Conservation (phyloP, 2,113 vertebrate genomes). For the Ammodytes dubius region DNA sequence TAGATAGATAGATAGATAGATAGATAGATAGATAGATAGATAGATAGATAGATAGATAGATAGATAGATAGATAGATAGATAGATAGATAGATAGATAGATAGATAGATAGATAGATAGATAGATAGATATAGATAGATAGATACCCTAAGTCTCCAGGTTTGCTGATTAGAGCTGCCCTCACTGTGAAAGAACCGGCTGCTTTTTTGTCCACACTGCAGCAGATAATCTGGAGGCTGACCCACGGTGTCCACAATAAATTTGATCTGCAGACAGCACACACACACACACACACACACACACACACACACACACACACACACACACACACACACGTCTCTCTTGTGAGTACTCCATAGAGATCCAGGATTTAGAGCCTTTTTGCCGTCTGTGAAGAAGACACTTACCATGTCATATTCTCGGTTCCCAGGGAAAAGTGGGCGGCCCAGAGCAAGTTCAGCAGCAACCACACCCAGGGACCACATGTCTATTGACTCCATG, state of each 20-base stretch:
- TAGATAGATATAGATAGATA: background rate
- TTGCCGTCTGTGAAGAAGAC: background rate
- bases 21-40: no score
- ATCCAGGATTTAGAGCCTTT: background rate
- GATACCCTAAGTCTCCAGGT: constrained; percentile 6
- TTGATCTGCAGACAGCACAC: background rate
- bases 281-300: background rate
- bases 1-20: background rate
- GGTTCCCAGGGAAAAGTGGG: background rate
- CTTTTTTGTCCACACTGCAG: background rate
- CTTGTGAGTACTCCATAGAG: background rate
- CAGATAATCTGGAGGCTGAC: constrained; percentile 3
- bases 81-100: background rate
- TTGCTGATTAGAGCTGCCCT: background rate
- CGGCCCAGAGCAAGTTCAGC: background rate
- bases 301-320: background rate
- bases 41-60: no score
- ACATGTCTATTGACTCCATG: background rate
- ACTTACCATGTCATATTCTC: constrained; percentile 2
- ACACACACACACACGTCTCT: background rate
- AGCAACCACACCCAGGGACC: background rate
- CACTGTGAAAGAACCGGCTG: background rate
- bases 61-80: background rate
- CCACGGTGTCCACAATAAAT: background rate
- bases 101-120: background rate